Evolutionary conservation across 2,888 invertebrate genomes (phyloP).

Genomic region (Patella caerulea): DNA sequence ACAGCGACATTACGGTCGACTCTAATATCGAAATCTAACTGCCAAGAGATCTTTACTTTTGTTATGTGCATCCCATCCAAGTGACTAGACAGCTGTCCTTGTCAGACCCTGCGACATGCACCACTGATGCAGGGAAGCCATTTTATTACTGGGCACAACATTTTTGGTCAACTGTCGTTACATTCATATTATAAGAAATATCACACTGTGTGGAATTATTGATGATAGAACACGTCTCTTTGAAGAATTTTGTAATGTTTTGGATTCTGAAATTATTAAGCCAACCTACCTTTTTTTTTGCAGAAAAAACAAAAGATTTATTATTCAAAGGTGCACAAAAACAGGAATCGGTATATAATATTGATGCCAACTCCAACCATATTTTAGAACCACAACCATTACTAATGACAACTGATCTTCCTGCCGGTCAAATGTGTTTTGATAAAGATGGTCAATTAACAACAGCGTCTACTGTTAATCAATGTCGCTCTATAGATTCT

Average conservation of each 20-base stretch:
- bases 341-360: constrained; percentile 28
- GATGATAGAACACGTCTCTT: no score
- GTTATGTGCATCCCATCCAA: no score
- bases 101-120: no score
- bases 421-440: constrained; percentile 28
- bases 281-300: constrained; percentile 20
- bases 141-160: no score
- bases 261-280: neutral
- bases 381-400: constrained; percentile 18
- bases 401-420: neutral
- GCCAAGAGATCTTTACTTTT: no score
- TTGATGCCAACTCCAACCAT: constrained; percentile 48
- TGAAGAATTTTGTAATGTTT: neutral
- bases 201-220: no score
- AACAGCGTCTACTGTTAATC: neutral
- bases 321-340: constrained; percentile 49
- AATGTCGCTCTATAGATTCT: constrained; percentile 10
- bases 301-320: constrained; percentile 50
- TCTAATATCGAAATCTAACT: no score
- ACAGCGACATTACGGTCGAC: no score
- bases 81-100: no score
- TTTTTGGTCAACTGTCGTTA: no score
- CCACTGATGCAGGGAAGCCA: no score
- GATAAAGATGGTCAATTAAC: constrained; percentile 29
- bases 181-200: no score